phyloP scores from a whole-genome alignment of 2,113 vertebrate species.

The Himantopus leucocephalus region DNA sequence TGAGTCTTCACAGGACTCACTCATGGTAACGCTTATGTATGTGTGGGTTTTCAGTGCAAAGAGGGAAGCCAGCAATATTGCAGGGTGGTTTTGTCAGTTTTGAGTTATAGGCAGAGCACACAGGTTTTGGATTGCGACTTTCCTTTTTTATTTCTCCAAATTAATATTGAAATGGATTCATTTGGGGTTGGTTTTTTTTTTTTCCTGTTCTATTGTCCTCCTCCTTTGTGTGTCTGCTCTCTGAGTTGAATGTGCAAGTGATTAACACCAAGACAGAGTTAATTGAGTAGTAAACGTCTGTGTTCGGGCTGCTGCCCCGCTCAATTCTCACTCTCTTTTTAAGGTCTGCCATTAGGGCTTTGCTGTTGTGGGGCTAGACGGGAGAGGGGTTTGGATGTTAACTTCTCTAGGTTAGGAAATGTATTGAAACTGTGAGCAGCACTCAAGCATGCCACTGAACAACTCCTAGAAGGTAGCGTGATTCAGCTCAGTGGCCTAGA shows the following conservation, averaged over 20 bases:
- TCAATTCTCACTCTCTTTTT: not conserved
- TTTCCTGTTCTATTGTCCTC: not conserved
- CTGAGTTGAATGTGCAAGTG: not conserved
- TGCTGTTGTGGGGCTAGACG: not conserved
- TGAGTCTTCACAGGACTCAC: not conserved
- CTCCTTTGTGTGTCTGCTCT: not conserved
- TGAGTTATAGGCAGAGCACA: not conserved
- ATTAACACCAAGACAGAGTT: not conserved
- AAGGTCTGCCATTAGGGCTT: not conserved
- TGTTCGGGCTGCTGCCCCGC: not conserved
- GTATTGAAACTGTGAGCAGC: not conserved
- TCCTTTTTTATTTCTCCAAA: not conserved
- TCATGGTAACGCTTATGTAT: accelerated
- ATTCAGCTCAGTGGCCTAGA: not conserved
- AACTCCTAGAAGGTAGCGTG: not conserved
- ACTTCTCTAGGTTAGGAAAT: not conserved
- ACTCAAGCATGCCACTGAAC: not conserved
- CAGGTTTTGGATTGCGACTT: not conserved
- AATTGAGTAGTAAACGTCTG: not conserved
- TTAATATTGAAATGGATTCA: not conserved
- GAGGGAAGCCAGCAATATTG: not conserved
- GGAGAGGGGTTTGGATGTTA: not conserved
- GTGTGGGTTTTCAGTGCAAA: not conserved
- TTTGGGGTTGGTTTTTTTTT: not conserved
- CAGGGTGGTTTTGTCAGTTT: not conserved